Percentiles rank a stretch among this genome's conserved stretches.
phyloP scores from a whole-genome alignment of 2,797 vertebrate species.

The Enteromius argenteus region DNA sequence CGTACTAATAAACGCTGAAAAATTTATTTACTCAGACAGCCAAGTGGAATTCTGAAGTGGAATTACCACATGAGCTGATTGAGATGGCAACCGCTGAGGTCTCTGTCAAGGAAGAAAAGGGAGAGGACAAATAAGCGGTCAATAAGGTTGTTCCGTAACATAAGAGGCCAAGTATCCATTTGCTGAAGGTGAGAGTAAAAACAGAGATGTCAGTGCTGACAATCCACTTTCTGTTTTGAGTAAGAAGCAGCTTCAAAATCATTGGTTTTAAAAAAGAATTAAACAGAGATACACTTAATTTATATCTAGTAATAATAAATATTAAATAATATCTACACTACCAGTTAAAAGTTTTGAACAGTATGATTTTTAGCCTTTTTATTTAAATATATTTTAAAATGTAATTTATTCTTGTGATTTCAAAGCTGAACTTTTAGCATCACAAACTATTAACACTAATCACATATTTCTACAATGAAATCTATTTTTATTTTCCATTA shows the following conservation, averaged over 20 bases:
- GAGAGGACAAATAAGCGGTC: slow-evolving; percentile 40
- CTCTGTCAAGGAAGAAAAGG: slow-evolving; percentile 70
- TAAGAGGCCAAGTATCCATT: slow-evolving; percentile 40
- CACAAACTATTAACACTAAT: background rate
- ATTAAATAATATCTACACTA: background rate
- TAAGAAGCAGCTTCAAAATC: background rate
- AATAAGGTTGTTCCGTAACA: slow-evolving; percentile 51
- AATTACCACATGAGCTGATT: slow-evolving; percentile 76
- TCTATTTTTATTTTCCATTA: background rate
- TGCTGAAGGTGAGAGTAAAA: slow-evolving; percentile 55
- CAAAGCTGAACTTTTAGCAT: background rate
- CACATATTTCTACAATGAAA: background rate
- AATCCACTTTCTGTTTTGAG: slow-evolving; percentile 26
- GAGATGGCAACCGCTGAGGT: slow-evolving; percentile 73
- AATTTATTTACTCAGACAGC: slow-evolving; percentile 80
- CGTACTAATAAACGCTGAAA: slow-evolving; percentile 84
- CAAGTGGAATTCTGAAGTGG: slow-evolving; percentile 80
- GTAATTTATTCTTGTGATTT: background rate
- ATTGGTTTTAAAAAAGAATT: background rate
- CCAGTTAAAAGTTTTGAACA: too few relatives aligned
- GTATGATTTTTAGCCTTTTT: background rate
- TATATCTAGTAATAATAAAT: background rate
- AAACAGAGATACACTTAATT: background rate
- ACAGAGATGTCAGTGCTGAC: slow-evolving; percentile 43
- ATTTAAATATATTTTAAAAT: background rate